Evolutionary conservation across 2,888 invertebrate genomes (phyloP).

Genomic region (Argyra leucocephala): DNA sequence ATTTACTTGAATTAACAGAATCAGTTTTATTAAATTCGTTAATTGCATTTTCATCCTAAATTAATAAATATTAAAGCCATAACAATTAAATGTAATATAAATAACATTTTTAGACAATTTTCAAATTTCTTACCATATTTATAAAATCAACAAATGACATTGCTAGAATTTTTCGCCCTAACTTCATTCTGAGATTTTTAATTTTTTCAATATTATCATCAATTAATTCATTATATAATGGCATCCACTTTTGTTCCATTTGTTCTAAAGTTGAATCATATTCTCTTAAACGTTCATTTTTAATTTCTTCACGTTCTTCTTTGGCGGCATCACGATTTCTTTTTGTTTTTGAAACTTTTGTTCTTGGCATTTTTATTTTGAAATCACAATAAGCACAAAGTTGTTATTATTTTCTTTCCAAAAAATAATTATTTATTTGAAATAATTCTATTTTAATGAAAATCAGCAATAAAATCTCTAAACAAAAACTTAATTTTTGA

Average conservation of each 20-base stretch:
- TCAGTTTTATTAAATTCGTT: slow-evolving; percentile 16
- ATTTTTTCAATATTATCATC: slow-evolving; percentile 18
- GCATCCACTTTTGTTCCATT: slow-evolving; percentile 24
- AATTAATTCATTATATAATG: slow-evolving; percentile 23
- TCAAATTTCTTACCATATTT: slow-evolving; percentile 27
- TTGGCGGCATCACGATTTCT: slow-evolving; percentile 39
- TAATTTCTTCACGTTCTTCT: slow-evolving; percentile 28
- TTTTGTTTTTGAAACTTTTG: slow-evolving; percentile 39
- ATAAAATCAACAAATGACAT: slow-evolving; percentile 35
- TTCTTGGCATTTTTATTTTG: slow-evolving; percentile 35
- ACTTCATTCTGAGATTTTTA: slow-evolving; percentile 16
- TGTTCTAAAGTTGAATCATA: slow-evolving; percentile 34
- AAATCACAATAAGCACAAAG: too few relatives aligned
- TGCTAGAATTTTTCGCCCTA: slow-evolving; percentile 29
- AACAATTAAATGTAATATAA: too few relatives aligned
- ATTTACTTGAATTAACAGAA: neutral
- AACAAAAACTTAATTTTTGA: too few relatives aligned
- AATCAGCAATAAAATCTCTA: too few relatives aligned
- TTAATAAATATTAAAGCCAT: too few relatives aligned
- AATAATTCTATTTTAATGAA: too few relatives aligned
- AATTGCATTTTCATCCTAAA: slow-evolving; percentile 21
- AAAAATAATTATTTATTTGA: too few relatives aligned
- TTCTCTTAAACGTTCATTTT: slow-evolving; percentile 32
- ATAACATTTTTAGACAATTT: too few relatives aligned
- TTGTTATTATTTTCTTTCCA: too few relatives aligned